These are phyloP conservation scores for Pelodytes ibericus DNA, from an alignment of 2,797 vertebrate genomes.

Conservation along the genomic window DNA sequence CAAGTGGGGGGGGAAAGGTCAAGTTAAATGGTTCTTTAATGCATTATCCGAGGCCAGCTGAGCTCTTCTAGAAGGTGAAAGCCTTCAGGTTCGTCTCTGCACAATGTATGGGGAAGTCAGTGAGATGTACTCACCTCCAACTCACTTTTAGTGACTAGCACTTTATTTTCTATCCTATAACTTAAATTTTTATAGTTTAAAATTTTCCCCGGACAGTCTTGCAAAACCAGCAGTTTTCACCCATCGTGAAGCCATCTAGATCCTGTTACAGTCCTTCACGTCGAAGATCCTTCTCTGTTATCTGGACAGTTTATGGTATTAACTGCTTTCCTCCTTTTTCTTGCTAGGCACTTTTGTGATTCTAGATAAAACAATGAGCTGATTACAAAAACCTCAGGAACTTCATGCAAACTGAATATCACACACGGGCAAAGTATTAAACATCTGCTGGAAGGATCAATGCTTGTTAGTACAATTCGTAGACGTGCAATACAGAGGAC, in stretches of 20 bases:
- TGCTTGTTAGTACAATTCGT: background rate
- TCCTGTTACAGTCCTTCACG: background rate
- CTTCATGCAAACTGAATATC: background rate
- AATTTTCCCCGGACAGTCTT: background rate
- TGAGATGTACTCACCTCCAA: too few relatives aligned
- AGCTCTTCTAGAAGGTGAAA: too few relatives aligned
- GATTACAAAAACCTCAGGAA: slow-evolving; percentile 20
- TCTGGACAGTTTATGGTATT: slow-evolving; percentile 7
- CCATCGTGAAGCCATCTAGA: background rate
- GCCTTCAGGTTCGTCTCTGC: too few relatives aligned
- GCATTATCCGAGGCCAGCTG: too few relatives aligned
- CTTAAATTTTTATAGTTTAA: too few relatives aligned
- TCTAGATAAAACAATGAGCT: slow-evolving; percentile 43
- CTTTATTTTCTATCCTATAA: too few relatives aligned
- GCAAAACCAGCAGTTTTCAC: slow-evolving; percentile 11
- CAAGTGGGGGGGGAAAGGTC: too few relatives aligned
- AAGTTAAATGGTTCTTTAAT: too few relatives aligned
- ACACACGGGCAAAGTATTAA: background rate
- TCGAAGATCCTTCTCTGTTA: background rate
- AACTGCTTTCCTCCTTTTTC: slow-evolving; percentile 53
- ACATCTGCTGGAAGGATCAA: background rate
- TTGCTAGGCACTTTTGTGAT: slow-evolving; percentile 44
- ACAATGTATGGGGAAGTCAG: too few relatives aligned
- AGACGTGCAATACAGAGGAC: background rate
- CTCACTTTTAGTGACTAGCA: too few relatives aligned